Evolutionary conservation across 1,140 invertebrate genomes (phyloP), one percentile per base, ranked within the genome.

Genomic region (Lasaia peninsularis): DNA sequence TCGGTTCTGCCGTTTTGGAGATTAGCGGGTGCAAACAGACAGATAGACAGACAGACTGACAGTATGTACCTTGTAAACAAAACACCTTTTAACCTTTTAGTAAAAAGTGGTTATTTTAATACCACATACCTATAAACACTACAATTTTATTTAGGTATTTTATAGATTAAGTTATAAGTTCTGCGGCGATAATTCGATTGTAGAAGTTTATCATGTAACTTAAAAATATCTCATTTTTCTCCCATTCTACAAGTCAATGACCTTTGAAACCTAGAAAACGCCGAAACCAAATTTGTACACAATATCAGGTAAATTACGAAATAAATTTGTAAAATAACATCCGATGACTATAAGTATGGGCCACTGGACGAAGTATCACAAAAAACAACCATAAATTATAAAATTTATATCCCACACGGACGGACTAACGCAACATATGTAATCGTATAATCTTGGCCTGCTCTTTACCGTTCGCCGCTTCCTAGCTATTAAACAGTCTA

Each of bases 401-500:
- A 67, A 83, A 80, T 83, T 83, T 83, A 83, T 80, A 60, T 60
- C 62, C 64, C 40, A 57, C 60, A 54, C 55, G 56, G 70, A 75
- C 79, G 69, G 75, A 63, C 67, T 68, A 71, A 69, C 63, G 69
- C 69, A 70, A 59, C 58, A 63, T 62, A 67, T 63, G 64, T 68
- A 71, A 67, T 65, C 54, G 49, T 69, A 71, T 72, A 72, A 72
- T 71, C 60, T 35, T 50, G 61, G 31, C 50, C 20, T 59, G 37
- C 54, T 67, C 73, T 79, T 79, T 75, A 63, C 66, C 52, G 40
- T 49, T 54, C 62, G 67, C 77, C 79, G 79, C 80, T 80, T 80
- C 74, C 77, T 80, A 73, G 67, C 71, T 58, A 75, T 79, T 79
- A 80, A 77, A 79, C 62, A 73, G 74, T 74, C 75, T 79, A 78